phyloP scores from a whole-genome alignment of 2,113 vertebrate genomes.

The Phalacrocorax brasilianus region DNA sequence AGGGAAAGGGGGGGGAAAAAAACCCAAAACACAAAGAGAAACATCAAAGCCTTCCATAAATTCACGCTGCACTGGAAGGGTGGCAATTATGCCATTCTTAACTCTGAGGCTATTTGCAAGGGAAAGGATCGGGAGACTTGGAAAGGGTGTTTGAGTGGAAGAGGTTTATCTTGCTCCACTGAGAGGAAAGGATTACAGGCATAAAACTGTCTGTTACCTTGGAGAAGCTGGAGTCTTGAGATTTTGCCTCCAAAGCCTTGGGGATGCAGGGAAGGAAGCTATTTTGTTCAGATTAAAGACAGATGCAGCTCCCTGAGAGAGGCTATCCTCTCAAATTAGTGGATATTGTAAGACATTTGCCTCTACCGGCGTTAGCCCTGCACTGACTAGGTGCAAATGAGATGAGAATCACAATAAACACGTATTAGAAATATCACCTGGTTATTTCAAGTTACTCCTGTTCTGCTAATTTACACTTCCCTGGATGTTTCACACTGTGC shows the following conservation, averaged over 20 bases:
- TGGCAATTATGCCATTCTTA: neutral
- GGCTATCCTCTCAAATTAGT: neutral
- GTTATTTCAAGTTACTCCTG: neutral
- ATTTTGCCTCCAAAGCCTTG: neutral
- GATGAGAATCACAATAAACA: neutral
- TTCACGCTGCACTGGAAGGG: neutral
- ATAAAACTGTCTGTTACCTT: conserved; percentile 6
- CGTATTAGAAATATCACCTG: neutral
- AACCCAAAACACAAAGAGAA: fast-evolving
- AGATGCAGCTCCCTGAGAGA: neutral
- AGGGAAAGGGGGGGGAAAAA: fast-evolving
- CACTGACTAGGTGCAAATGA: neutral
- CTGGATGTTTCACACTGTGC: neutral
- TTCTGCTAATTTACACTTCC: neutral
- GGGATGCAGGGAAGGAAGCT: neutral
- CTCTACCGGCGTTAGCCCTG: neutral
- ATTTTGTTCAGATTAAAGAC: neutral
- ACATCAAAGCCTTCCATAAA: conserved; percentile 16
- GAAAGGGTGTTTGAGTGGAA: neutral
- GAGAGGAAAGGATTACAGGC: conserved; percentile 10
- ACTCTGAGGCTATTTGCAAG: neutral
- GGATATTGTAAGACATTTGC: neutral
- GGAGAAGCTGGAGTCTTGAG: neutral
- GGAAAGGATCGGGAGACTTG: neutral
- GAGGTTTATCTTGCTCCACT: neutral